These are phyloP conservation scores for Montipora cactus DNA, from an alignment of 64 coral and sea anemone species.

Conservation along the genomic window DNA sequence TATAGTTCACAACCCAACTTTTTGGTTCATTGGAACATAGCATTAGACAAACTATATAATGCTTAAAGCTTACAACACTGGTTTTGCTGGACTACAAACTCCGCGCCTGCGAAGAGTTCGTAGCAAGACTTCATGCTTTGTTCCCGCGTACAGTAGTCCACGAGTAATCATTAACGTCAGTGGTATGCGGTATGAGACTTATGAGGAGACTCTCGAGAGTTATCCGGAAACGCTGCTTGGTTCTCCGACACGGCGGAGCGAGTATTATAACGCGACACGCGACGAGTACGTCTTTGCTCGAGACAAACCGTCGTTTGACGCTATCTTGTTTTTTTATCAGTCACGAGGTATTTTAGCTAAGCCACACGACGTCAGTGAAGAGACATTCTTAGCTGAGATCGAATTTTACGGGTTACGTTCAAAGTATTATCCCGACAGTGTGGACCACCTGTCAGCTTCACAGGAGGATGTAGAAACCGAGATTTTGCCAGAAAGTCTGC, in stretches of 20 bases:
- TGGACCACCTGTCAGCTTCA: constrained; percentile 12
- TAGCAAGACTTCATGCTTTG: background rate
- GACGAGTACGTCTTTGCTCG: constrained; percentile 87
- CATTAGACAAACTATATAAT: background rate
- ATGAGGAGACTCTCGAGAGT: constrained; percentile 86
- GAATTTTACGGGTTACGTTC: constrained; percentile 72
- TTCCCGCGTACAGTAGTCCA: constrained; percentile 45
- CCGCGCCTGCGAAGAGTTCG: constrained; percentile 15
- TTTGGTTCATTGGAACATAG: background rate
- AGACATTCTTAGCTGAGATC: constrained; percentile 83
- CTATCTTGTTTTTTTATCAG: constrained; percentile 95
- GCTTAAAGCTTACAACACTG: constrained; percentile 40
- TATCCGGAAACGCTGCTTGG: constrained; percentile 93
- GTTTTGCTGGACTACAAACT: constrained; percentile 1
- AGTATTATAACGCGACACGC: constrained; percentile 63
- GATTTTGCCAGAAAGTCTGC: constrained; percentile 23
- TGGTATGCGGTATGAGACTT: constrained; percentile 88
- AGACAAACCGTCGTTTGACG: constrained; percentile 83
- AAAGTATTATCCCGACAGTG: background rate
- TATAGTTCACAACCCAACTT: background rate
- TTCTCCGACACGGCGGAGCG: constrained; percentile 56
- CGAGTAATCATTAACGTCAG: constrained; percentile 91
- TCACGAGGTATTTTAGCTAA: constrained; percentile 85
- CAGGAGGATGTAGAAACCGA: constrained; percentile 33
- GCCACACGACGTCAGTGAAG: constrained; percentile 80